Evolutionary conservation across 2,797 vertebrate genomes (phyloP).

Genomic region (Knipowitschia caucasica): DNA sequence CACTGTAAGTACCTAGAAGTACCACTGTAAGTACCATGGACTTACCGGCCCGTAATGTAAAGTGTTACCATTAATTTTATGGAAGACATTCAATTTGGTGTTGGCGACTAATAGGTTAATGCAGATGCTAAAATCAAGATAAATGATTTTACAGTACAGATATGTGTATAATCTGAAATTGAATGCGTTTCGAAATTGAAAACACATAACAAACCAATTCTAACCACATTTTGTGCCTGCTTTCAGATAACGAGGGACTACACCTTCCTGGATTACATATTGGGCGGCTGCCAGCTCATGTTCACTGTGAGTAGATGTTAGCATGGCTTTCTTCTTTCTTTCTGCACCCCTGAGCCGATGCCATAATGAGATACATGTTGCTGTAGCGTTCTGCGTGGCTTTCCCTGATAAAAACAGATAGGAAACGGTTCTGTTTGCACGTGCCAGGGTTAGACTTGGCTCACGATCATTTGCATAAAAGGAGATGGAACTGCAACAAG

Average conservation of each 20-base stretch:
- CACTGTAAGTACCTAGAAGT: too few relatives aligned
- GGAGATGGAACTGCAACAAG: constrained; percentile 11
- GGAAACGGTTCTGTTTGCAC: constrained; percentile 41
- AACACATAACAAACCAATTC: background rate
- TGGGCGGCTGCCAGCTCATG: constrained; percentile 97
- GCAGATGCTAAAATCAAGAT: too few relatives aligned
- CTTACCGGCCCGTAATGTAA: too few relatives aligned
- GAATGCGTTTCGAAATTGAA: too few relatives aligned
- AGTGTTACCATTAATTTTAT: too few relatives aligned
- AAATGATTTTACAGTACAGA: too few relatives aligned
- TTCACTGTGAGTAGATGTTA: constrained; percentile 87
- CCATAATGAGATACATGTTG: constrained; percentile 37
- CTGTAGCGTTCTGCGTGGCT: background rate
- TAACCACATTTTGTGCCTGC: constrained; percentile 31
- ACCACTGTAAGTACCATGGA: too few relatives aligned
- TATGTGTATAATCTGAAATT: background rate
- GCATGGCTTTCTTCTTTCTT: constrained; percentile 14
- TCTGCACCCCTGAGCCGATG: constrained; percentile 2
- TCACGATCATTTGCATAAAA: constrained; percentile 38
- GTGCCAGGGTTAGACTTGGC: constrained; percentile 26
- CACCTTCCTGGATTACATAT: constrained; percentile 96
- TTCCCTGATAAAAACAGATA: constrained; percentile 19
- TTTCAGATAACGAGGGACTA: constrained; percentile 90
- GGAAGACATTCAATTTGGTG: too few relatives aligned
- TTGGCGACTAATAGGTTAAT: too few relatives aligned